Evolutionary conservation across 2,888 invertebrate species (phyloP).

Genomic region (Dichetophora obliterata): DNA sequence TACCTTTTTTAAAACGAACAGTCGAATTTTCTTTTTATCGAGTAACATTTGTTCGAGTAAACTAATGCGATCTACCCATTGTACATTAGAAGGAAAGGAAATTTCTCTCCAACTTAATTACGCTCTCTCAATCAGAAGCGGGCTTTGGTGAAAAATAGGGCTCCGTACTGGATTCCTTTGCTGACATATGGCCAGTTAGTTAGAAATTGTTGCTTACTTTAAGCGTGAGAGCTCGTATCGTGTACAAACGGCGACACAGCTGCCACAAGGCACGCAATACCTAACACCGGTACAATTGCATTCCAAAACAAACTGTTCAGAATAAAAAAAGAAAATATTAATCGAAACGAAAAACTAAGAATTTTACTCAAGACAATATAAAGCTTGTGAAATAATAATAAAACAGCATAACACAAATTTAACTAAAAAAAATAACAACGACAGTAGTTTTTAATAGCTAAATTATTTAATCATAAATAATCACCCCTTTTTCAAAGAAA

Average conservation of each 20-base stretch:
- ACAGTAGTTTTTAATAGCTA: too few species aligned
- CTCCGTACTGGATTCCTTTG: not conserved
- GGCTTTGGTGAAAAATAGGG: not conserved
- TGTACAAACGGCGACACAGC: not conserved
- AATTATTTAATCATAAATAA: too few species aligned
- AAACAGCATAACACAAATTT: too few species aligned
- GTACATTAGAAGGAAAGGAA: not conserved
- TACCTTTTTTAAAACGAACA: too few species aligned
- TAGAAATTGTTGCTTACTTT: not conserved
- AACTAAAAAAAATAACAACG: too few species aligned
- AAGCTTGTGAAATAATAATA: too few species aligned
- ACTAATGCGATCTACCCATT: not conserved
- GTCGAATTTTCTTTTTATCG: too few species aligned
- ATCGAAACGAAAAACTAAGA: too few species aligned
- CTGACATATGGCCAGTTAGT: not conserved
- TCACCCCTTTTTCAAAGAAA: too few species aligned
- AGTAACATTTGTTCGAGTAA: not conserved
- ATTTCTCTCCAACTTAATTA: not conserved
- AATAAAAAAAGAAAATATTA: too few species aligned
- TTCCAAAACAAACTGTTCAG: too few species aligned
- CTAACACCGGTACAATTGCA: not conserved
- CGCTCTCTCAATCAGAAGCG: not conserved
- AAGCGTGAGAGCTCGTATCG: not conserved
- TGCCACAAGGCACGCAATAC: not conserved
- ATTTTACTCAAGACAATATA: too few species aligned